Base-by-base conservation (phyloP, 2,797 vertebrate genomes). In the Cichlasoma orientale region DNA sequence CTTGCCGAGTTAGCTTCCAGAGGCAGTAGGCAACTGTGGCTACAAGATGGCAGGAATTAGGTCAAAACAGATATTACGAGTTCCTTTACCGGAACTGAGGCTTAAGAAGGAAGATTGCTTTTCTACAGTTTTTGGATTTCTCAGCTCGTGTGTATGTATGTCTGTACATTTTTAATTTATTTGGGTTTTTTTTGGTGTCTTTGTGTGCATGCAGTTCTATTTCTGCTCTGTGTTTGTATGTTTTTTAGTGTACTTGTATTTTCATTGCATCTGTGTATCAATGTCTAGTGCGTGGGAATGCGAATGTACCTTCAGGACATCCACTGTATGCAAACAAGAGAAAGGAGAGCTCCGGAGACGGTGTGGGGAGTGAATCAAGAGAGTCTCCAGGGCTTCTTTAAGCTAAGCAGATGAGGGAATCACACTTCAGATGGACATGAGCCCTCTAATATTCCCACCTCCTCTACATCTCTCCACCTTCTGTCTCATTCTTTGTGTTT, bases 331-430 rank as follows among this genome's bases (percentile, higher is more conserved):
- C 68, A 52, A 31, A 56, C 41, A 29, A 70, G 44, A 61, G 23
- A 18, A 41, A 23, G 33, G 14, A 54, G 38, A 75, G 23, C 31
- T 21, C 58, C 41, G 56, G 7, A n/a, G 13, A 41, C 9, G 7
- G 18, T 2, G 41, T 56, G n/a, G 31, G 44, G 63, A 72, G 27
- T 11, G 8, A 53, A 47, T 77, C 47, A 33, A 79, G 44, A 79
- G 72, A 56, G 47, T 74, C 84, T 74, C 77, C 56, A 36, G 53
- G 75, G 69, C 58, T 82, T 71, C 57, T 77, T 47, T 50, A 75
- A 21, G 59, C 29, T 61, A 44, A 88, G 74, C 84, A 80, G 72
- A 69, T 86, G 79, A 79, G 87, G 84, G 75, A 78, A 75, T 83
- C 80, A 16, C 57, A 70, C 82, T 63, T 79, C 72, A 75, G 63